phyloP scores from a whole-genome alignment of 2,888 invertebrate genomes.

The Cerastis rubricosa region DNA sequence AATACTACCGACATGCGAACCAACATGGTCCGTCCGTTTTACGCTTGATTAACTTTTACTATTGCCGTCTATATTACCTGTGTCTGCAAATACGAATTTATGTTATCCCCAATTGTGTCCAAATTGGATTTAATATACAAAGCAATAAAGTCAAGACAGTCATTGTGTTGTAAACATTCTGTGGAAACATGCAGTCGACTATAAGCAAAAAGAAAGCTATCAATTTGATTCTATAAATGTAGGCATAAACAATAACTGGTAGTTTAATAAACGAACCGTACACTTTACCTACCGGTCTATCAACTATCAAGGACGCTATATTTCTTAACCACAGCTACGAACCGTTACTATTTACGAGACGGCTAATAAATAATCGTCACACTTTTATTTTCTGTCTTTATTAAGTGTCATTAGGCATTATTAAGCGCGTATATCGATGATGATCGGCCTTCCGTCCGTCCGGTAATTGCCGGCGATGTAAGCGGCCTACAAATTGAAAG shows the following conservation, averaged over 20 bases:
- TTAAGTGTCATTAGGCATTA: slow-evolving; percentile 90
- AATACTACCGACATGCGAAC: neutral
- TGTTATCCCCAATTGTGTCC: slow-evolving; percentile 24
- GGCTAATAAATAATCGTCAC: slow-evolving; percentile 87
- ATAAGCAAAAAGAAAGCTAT: slow-evolving; percentile 21
- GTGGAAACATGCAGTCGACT: neutral
- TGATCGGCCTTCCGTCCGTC: slow-evolving; percentile 89
- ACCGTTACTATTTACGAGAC: slow-evolving; percentile 77
- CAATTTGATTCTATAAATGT: slow-evolving; percentile 33
- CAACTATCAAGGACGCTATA: slow-evolving; percentile 55
- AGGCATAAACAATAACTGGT: slow-evolving; percentile 35
- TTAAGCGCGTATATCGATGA: slow-evolving; percentile 89
- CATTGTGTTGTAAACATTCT: slow-evolving; percentile 9
- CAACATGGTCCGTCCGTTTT: slow-evolving; percentile 28
- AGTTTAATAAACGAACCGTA: slow-evolving; percentile 39
- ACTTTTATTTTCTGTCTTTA: slow-evolving; percentile 89
- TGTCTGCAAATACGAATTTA: slow-evolving; percentile 18
- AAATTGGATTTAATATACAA: slow-evolving; percentile 22
- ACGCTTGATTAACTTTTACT: slow-evolving; percentile 43
- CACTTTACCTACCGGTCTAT: slow-evolving; percentile 44
- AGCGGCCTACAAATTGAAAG: slow-evolving; percentile 91
- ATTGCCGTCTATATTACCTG: slow-evolving; percentile 30
- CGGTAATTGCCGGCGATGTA: slow-evolving; percentile 88
- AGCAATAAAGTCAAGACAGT: slow-evolving; percentile 6
- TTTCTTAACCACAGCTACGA: slow-evolving; percentile 59